Conservation (phyloP, 2,888 invertebrate genomes). For the Lasioglossum villosulum region DNA sequence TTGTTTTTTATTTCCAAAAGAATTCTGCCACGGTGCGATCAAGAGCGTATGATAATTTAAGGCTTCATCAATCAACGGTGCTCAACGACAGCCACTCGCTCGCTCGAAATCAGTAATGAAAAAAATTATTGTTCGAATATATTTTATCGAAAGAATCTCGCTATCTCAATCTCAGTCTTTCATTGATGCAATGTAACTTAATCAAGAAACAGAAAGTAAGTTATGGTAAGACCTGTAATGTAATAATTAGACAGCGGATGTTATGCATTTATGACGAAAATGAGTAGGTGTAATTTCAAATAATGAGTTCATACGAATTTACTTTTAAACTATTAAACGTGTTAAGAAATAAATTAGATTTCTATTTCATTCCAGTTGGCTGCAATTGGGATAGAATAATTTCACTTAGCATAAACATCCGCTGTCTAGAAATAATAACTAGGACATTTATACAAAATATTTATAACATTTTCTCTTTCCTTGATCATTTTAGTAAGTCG, state of each 20-base stretch:
- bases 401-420: no score
- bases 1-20: slow-evolving; percentile 7
- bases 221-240: not conserved
- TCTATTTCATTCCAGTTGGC: no score
- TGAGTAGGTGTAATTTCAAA: no score
- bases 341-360: no score
- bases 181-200: not conserved
- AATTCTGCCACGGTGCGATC: slow-evolving; percentile 19
- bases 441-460: no score
- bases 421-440: not conserved
- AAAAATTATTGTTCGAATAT: not conserved
- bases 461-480: no score
- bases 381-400: no score
- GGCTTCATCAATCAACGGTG: slow-evolving; percentile 13
- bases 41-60: slow-evolving; percentile 26
- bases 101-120: slow-evolving; percentile 3
- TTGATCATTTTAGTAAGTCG: no score
- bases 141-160: not conserved
- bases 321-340: no score
- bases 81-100: not conserved
- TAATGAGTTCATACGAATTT: no score
- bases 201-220: not conserved
- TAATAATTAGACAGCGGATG: not conserved
- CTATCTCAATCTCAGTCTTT: not conserved
- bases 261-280: no score